These are phyloP conservation scores for Phasianus colchicus DNA, from an alignment of 2,113 vertebrate genomes.

Conservation along the genomic window DNA sequence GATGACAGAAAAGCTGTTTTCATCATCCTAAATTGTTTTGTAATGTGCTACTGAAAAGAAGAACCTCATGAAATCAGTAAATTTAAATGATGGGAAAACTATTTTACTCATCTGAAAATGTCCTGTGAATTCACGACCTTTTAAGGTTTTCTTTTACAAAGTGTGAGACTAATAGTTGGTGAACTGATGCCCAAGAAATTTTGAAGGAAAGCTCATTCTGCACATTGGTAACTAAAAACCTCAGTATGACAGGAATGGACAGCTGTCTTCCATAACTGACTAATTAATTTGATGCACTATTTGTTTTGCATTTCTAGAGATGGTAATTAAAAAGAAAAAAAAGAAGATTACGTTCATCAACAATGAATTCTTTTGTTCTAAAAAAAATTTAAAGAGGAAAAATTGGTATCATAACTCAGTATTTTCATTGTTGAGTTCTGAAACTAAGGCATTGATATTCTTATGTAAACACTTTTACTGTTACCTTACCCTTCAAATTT, in stretches of 20 bases:
- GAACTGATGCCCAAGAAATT: conserved; percentile 13
- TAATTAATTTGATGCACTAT: conserved; percentile 66
- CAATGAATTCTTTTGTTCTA: neutral
- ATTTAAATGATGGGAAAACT: neutral
- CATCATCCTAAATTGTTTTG: neutral
- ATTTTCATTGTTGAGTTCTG: neutral
- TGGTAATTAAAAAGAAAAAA: neutral
- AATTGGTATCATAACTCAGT: neutral
- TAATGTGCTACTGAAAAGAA: neutral
- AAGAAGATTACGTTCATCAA: neutral
- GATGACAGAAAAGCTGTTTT: conserved; percentile 7
- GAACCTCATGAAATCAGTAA: neutral
- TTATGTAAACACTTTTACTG: neutral
- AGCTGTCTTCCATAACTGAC: conserved; percentile 56
- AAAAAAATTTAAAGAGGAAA: neutral
- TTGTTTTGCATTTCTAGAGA: conserved; percentile 59
- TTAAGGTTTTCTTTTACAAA: neutral
- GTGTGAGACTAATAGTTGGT: neutral
- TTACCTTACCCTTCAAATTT: neutral
- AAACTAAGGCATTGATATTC: neutral
- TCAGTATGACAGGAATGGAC: conserved; percentile 63
- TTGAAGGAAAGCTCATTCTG: neutral
- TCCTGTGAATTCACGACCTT: neutral
- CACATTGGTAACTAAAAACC: conserved; percentile 41
- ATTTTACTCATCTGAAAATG: conserved; percentile 4